Evolutionary conservation across 2,113 vertebrate species (phyloP).

Genomic region (mouse (Mus musculus)): GRCm39 chr3:105805501-105806000

Average conservation of each 20-base stretch:
- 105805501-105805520: too few species aligned
- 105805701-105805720: not conserved
- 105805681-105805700: not conserved
- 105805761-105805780: rapidly evolving
- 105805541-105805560: not conserved
- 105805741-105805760: rapidly evolving
- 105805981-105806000: not conserved
- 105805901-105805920: rapidly evolving
- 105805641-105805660: not conserved
- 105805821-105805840: not conserved
- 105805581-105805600: not conserved
- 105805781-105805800: rapidly evolving
- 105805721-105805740: not conserved
- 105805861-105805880: not conserved
- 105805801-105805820: rapidly evolving
- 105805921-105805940: not conserved
- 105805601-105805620: not conserved
- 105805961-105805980: not conserved
- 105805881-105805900: not conserved
- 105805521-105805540: not conserved
- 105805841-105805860: too few species aligned
- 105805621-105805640: not conserved
- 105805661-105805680: not conserved
- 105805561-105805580: not conserved
- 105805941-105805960: not conserved